Conservation (phyloP, 2,888 invertebrate genomes). For the Eustalomyia histrio region DNA sequence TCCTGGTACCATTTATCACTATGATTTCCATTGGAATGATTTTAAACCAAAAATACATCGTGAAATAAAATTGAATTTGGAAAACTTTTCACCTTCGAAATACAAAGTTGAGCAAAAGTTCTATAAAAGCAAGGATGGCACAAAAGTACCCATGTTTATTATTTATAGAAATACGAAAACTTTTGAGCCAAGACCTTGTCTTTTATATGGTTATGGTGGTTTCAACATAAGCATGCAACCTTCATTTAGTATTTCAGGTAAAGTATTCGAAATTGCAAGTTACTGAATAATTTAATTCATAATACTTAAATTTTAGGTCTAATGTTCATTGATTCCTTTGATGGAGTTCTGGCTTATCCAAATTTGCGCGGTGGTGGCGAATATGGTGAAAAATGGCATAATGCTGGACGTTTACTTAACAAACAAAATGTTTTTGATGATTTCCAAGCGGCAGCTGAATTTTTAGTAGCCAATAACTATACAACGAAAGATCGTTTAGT, state of each 20-base stretch:
- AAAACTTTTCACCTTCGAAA: conserved; percentile 87
- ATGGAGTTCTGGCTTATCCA: conserved; percentile 93
- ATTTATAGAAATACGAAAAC: conserved; percentile 83
- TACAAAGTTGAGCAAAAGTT: conserved; percentile 95
- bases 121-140: conserved; percentile 95
- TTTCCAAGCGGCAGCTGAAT: conserved; percentile 95
- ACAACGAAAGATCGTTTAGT: conserved; percentile 87
- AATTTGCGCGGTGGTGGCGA: conserved; percentile 99
- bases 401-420: conserved; percentile 92
- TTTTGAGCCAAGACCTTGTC: conserved; percentile 84
- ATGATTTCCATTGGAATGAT: conserved; percentile 86
- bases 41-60: conserved; percentile 86
- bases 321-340: conserved; percentile 93
- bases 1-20: conserved; percentile 90
- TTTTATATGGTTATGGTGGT: conserved; percentile 98
- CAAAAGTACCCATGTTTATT: conserved; percentile 97
- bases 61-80: conserved; percentile 89
- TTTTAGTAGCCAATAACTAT: conserved; percentile 89
- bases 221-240: conserved; percentile 96
- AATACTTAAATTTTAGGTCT: conserved; percentile 80
- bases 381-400: conserved; percentile 98
- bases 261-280: background rate
- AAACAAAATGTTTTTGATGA: conserved; percentile 99
- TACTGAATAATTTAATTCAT: too few relatives aligned
- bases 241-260: conserved; percentile 88